phyloP scores from a whole-genome alignment of 2,797 vertebrate genomes.

The Pitangus sulphuratus region DNA sequence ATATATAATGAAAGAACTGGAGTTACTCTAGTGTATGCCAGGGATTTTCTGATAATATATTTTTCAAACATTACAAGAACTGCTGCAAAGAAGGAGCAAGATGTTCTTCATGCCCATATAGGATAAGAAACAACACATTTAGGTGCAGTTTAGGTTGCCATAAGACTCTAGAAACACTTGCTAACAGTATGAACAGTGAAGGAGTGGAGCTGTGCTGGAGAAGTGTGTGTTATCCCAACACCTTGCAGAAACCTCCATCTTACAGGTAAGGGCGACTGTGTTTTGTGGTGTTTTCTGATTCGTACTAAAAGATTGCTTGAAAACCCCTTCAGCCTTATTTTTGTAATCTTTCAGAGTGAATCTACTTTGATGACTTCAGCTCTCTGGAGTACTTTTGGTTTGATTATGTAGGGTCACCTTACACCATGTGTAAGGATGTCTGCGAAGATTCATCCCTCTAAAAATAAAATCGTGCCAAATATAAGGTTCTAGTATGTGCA shows the following conservation, averaged over 20 bases:
- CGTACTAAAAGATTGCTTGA: neutral
- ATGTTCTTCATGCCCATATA: neutral
- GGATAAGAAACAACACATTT: neutral
- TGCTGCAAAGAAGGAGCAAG: neutral
- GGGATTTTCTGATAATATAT: neutral
- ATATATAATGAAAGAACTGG: neutral
- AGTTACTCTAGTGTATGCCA: neutral
- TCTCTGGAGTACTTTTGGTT: neutral
- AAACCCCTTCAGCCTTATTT: neutral
- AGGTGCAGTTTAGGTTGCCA: neutral
- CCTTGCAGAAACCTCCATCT: neutral
- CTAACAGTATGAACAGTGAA: neutral
- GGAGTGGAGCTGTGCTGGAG: neutral
- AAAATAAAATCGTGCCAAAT: neutral
- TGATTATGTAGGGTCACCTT: neutral
- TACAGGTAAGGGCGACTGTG: fast-evolving
- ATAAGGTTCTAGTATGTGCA: neutral
- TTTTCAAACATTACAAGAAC: neutral
- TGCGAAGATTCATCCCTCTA: neutral
- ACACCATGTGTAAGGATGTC: neutral
- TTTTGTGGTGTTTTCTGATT: neutral
- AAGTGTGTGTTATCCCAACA: neutral
- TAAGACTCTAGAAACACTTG: neutral
- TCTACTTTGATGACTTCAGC: neutral
- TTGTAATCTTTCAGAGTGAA: neutral